Percentiles rank a stretch among this genome's conserved stretches.
These are phyloP conservation scores for Corythaeola cristata DNA, from an alignment of 2,113 vertebrate species.

Conservation along the genomic window DNA sequence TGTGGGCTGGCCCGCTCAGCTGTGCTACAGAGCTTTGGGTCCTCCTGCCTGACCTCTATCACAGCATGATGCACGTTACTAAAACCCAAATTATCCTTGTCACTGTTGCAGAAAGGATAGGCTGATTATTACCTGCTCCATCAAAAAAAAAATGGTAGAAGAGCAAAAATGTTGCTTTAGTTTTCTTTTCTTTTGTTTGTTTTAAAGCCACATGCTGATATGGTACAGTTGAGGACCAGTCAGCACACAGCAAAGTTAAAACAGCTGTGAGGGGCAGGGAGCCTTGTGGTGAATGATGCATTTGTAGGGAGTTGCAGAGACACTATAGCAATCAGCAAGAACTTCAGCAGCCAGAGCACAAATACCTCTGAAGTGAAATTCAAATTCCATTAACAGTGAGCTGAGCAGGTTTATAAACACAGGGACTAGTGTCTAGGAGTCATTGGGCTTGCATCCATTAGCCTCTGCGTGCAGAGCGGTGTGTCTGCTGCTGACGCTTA, in stretches of 20 bases:
- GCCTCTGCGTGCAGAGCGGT: rapidly evolving
- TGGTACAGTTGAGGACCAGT: neutral
- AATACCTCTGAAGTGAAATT: neutral
- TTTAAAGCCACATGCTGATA: neutral
- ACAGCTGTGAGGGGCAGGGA: neutral
- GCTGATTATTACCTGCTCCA: neutral
- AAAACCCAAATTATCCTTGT: neutral
- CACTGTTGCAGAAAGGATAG: neutral
- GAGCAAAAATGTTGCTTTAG: neutral
- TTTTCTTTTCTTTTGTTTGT: neutral
- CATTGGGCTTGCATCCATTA: neutral
- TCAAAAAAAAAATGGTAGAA: neutral
- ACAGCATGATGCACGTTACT: neutral
- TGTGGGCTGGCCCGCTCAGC: neutral
- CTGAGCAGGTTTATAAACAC: neutral
- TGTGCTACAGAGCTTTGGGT: neutral
- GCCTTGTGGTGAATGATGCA: neutral
- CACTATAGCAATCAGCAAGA: neutral
- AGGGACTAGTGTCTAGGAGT: neutral
- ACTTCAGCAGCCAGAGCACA: neutral
- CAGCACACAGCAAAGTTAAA: neutral
- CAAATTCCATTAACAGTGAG: neutral
- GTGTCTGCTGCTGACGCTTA: neutral
- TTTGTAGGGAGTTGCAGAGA: neutral
- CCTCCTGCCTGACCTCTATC: neutral